A percentile compares a stretch with the other conserved stretches of the same genome.
Evolutionary conservation across 2,888 invertebrate genomes (phyloP).

Genomic region (Litoditis marina): DNA sequence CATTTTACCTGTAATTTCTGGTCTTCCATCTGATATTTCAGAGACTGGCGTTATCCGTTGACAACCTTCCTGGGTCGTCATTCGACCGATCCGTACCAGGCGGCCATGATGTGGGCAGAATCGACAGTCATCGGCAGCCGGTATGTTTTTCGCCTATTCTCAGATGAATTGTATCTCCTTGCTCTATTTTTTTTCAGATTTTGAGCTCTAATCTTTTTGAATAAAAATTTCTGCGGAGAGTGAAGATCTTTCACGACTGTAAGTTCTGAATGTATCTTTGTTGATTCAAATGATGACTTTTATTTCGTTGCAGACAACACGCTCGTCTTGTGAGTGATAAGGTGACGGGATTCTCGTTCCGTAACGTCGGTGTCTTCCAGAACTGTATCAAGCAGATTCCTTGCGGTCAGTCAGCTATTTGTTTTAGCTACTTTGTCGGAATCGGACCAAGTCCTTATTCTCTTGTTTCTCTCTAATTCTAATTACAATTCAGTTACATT

Average conservation of each 20-base stretch:
- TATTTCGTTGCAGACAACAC: neutral
- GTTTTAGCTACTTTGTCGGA: neutral
- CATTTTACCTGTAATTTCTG: too few species aligned
- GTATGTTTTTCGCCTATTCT: neutral
- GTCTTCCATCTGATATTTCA: slow-evolving; percentile 13
- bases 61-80: slow-evolving; percentile 27
- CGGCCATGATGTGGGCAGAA: slow-evolving; percentile 30
- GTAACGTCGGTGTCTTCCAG: neutral
- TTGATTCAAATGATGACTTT: too few species aligned
- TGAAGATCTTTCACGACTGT: too few species aligned
- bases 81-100: slow-evolving; percentile 20
- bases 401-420: neutral
- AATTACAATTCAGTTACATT: too few species aligned
- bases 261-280: too few species aligned
- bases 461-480: too few species aligned
- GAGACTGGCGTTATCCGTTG: slow-evolving; percentile 30
- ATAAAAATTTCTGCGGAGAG: too few species aligned
- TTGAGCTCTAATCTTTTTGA: too few species aligned
- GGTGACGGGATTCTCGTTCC: neutral
- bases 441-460: too few species aligned
- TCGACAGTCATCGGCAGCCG: slow-evolving; percentile 18
- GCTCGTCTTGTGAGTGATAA: slow-evolving; percentile 5
- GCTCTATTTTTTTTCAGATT: too few species aligned
- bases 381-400: slow-evolving; percentile 3
- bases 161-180: too few species aligned